Evolutionary conservation across 2,888 invertebrate genomes (phyloP).

Genomic region (Chloroclystis v-ata): DNA sequence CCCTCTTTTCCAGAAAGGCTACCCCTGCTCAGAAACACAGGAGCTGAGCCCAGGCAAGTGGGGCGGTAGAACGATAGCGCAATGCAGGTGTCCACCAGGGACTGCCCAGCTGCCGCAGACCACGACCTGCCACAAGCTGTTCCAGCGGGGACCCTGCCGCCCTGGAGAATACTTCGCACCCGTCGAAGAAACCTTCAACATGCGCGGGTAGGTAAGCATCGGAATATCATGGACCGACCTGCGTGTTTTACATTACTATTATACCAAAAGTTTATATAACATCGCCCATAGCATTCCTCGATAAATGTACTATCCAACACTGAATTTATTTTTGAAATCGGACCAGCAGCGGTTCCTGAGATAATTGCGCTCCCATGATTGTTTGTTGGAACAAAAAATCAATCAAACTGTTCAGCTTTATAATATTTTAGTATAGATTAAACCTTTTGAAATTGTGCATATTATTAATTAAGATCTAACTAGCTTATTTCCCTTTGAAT

Average conservation of each 20-base stretch:
- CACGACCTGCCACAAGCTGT: conserved; percentile 85
- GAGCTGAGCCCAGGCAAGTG: conserved; percentile 83
- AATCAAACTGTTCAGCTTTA: no score
- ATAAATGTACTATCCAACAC: no score
- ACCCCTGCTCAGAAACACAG: conserved; percentile 91
- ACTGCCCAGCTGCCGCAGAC: conserved; percentile 84
- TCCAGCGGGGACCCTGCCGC: conserved; percentile 85
- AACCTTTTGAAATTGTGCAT: no score
- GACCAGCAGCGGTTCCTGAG: no score
- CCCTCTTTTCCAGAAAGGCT: conserved; percentile 73
- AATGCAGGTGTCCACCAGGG: conserved; percentile 90
- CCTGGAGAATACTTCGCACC: conserved; percentile 87
- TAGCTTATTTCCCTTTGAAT: no score
- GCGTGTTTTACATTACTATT: not conserved
- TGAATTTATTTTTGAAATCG: no score
- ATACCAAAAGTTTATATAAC: no score
- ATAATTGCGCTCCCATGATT: no score
- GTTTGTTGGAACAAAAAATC: no score
- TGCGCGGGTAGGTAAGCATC: conserved; percentile 75
- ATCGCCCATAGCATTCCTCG: no score
- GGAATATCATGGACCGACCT: not conserved
- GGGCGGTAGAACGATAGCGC: conserved; percentile 81
- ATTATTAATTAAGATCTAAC: no score
- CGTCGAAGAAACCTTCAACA: conserved; percentile 73
- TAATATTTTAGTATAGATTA: no score